phyloP scores from a whole-genome alignment of 2,888 invertebrate genomes.

The Acrobasis consociella region DNA sequence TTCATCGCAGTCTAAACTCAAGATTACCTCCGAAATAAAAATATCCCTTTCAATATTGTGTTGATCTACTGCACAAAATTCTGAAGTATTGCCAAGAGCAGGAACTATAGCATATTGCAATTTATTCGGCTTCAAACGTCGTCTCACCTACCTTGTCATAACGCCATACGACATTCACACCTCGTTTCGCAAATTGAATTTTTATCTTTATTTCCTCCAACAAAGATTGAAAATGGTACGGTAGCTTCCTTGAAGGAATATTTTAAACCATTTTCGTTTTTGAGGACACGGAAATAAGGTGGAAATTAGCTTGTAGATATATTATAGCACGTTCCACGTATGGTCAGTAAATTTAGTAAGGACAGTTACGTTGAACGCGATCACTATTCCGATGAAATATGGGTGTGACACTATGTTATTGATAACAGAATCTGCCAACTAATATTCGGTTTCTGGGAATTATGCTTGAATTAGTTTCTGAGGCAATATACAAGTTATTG shows the following conservation, averaged over 20 bases:
- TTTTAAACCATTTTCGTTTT: slow-evolving; percentile 5
- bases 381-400: slow-evolving; percentile 63
- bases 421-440: slow-evolving; percentile 47
- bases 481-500: too few species aligned
- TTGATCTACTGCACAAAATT: slow-evolving; percentile 1
- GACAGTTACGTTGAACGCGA: slow-evolving; percentile 48
- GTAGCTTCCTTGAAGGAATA: not conserved
- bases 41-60: slow-evolving; percentile 3
- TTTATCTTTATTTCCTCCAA: slow-evolving; percentile 38
- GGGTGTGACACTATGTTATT: slow-evolving; percentile 49
- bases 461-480: not conserved
- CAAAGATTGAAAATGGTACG: slow-evolving; percentile 39
- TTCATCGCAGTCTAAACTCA: not conserved
- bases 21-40: not conserved
- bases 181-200: slow-evolving; percentile 21
- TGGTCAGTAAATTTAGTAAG: slow-evolving; percentile 58
- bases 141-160: slow-evolving; percentile 41
- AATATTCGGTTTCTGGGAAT: slow-evolving; percentile 23
- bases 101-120: slow-evolving; percentile 23
- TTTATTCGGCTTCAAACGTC: slow-evolving; percentile 46
- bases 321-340: slow-evolving; percentile 41
- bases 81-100: slow-evolving; percentile 14
- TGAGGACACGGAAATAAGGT: slow-evolving; percentile 13
- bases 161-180: slow-evolving; percentile 36
- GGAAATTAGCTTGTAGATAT: slow-evolving; percentile 5